Evolutionary conservation across 2,797 vertebrate genomes (phyloP).

Genomic region (Helostoma temminkii): DNA sequence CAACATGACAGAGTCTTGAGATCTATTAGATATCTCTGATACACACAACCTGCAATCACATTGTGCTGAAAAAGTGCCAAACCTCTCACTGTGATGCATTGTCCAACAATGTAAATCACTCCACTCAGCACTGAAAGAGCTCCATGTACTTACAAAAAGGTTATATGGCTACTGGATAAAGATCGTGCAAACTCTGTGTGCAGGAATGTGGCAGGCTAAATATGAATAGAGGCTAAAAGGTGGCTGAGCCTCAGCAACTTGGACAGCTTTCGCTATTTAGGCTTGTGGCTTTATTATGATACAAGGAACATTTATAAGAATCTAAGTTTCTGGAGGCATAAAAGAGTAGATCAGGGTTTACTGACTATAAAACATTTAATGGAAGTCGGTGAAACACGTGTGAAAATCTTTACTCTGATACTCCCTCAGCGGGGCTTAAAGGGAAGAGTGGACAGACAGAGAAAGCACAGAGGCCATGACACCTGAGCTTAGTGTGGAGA

Average conservation of each 20-base stretch:
- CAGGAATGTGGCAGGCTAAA: conserved; percentile 23
- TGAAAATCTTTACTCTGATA: conserved; percentile 46
- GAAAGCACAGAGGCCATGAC: conserved; percentile 60
- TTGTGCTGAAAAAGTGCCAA: conserved; percentile 61
- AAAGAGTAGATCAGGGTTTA: conserved; percentile 58
- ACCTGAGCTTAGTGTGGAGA: conserved; percentile 72
- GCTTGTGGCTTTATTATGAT: conserved; percentile 44
- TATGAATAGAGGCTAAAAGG: background rate
- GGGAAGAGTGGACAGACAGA: conserved; percentile 44
- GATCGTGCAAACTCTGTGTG: conserved; percentile 30
- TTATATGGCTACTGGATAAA: conserved; percentile 15
- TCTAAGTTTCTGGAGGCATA: conserved; percentile 33
- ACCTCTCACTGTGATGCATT: conserved; percentile 60
- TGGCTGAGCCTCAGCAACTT: conserved; percentile 20
- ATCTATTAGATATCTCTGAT: conserved; percentile 60
- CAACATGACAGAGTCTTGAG: conserved; percentile 50
- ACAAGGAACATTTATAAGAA: conserved; percentile 39
- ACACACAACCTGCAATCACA: conserved; percentile 54
- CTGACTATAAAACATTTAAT: conserved; percentile 60
- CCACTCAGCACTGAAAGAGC: conserved; percentile 22
- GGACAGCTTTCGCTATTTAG: conserved; percentile 41
- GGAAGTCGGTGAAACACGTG: conserved; percentile 49
- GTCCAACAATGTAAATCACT: conserved; percentile 51
- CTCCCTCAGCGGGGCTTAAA: conserved; percentile 58
- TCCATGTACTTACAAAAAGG: conserved; percentile 20